phyloP scores from a whole-genome alignment of 2,888 invertebrate species.

The Pristionchus entomophagus region DNA sequence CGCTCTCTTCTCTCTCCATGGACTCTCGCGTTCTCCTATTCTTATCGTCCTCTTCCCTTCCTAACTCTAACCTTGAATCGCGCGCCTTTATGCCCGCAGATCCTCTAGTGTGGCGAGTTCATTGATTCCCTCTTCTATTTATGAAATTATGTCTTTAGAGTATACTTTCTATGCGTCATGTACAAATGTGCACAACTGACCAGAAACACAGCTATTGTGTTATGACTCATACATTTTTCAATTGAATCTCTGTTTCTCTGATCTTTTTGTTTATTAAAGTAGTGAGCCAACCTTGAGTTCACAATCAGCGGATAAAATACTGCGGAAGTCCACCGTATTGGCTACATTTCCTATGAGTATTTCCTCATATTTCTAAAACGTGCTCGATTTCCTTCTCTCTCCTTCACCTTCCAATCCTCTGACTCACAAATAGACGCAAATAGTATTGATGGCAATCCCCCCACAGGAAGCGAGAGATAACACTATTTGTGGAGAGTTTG shows the following conservation, averaged over 20 bases:
- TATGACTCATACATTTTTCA: background rate
- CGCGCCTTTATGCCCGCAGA: background rate
- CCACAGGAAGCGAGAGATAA: background rate
- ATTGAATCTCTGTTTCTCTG: background rate
- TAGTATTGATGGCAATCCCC: background rate
- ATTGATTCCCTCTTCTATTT: background rate
- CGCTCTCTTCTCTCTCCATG: background rate
- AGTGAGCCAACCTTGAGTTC: too few relatives aligned
- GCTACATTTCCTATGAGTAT: too few relatives aligned
- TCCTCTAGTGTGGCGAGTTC: background rate
- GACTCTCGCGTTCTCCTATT: background rate
- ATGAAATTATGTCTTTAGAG: too few relatives aligned
- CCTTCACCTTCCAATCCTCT: background rate
- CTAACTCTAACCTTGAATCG: slow-evolving; percentile 36
- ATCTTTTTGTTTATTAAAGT: too few relatives aligned
- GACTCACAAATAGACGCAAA: slow-evolving; percentile 37
- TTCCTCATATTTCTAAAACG: too few relatives aligned
- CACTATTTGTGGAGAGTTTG: too few relatives aligned
- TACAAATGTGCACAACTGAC: too few relatives aligned
- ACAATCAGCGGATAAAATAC: too few relatives aligned
- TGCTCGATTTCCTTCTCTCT: background rate
- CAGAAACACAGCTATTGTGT: background rate
- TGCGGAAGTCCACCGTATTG: too few relatives aligned
- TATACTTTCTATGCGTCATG: too few relatives aligned
- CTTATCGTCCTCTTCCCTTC: background rate